Evolutionary conservation across 2,113 vertebrate genomes (phyloP).

Genomic region (Paradisaea rubra): DNA sequence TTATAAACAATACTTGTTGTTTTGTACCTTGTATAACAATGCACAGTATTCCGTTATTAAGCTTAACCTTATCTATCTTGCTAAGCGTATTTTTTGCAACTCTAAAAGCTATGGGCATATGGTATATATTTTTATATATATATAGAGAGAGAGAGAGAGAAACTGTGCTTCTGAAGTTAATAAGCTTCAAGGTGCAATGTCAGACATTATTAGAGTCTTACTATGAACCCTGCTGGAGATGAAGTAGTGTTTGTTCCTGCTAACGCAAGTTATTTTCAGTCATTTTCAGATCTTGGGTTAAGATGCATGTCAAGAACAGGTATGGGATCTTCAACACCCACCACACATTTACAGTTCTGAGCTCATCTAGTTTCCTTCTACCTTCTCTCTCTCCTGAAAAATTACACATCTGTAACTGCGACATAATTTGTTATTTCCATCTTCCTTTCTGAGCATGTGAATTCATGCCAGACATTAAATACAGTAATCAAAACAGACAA

Average conservation of each 20-base stretch:
- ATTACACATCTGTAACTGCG: not conserved
- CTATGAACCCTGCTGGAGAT: not conserved
- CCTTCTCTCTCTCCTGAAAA: not conserved
- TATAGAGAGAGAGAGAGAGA: not conserved
- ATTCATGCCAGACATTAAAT: not conserved
- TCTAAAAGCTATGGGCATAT: no score
- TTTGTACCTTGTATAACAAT: no score
- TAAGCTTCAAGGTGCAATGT: not conserved
- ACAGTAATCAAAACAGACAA: not conserved
- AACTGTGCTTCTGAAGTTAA: not conserved
- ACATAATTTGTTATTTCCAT: not conserved
- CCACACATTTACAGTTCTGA: not conserved
- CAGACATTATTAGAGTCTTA: not conserved
- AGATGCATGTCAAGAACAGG: not conserved
- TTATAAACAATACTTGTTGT: no score
- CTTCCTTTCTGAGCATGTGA: not conserved
- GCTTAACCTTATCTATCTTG: no score
- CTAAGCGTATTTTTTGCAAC: no score
- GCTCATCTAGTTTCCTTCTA: not conserved
- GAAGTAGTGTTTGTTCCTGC: not conserved
- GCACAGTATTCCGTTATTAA: no score
- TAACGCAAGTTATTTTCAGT: not conserved
- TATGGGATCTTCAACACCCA: not conserved
- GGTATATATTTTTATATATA: not conserved
- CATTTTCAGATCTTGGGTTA: not conserved